Conservation (phyloP, 2,888 invertebrate genomes). For the Pachycephus smyrnensis region DNA sequence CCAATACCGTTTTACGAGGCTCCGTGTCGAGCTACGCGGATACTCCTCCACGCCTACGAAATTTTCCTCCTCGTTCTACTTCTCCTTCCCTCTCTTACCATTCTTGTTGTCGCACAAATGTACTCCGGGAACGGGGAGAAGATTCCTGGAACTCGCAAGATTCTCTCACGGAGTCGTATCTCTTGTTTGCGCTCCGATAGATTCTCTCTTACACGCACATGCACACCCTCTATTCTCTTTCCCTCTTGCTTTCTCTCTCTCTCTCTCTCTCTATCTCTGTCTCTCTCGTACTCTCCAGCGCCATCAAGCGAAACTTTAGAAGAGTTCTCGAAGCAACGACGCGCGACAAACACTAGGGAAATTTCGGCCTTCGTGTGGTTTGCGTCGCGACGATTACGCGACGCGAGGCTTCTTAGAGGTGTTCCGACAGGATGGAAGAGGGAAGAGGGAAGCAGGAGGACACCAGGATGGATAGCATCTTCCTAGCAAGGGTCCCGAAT, state of each 20-base stretch:
- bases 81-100: no score
- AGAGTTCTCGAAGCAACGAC: no score
- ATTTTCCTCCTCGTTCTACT: no score
- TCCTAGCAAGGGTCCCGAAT: no score
- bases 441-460: no score
- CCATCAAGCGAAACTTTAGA: constrained; percentile 10
- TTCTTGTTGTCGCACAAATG: no score
- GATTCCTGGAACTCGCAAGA: constrained; percentile 1
- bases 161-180: constrained; percentile 47
- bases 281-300: constrained; percentile 27
- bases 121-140: not conserved
- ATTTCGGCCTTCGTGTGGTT: no score
- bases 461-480: no score
- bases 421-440: no score
- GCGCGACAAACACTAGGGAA: constrained; percentile 28
- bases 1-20: constrained; percentile 47
- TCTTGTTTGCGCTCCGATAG: constrained; percentile 60
- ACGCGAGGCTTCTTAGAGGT: no score
- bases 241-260: constrained; percentile 21
- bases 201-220: constrained; percentile 32
- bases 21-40: not conserved
- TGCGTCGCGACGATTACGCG: no score
- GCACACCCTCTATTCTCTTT: constrained; percentile 20
- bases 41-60: no score
- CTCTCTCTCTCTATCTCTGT: constrained; percentile 27